Base-by-base conservation (phyloP, 2,888 invertebrate genomes). In the Heteromyza rotundicornis region DNA sequence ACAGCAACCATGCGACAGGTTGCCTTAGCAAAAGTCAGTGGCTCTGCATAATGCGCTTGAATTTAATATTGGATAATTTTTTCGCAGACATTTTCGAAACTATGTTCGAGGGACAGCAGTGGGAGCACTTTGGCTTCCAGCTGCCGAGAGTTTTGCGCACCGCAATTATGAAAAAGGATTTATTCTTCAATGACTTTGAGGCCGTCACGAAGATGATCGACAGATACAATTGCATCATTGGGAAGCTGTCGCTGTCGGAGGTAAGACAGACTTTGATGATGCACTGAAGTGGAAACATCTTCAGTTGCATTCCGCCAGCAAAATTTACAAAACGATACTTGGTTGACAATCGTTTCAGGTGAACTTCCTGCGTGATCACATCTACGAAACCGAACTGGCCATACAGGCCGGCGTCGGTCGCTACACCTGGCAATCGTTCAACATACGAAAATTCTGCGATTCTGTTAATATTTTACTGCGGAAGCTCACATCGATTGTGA, bases 371-470 rank as follows among this genome's bases (percentile, higher is more conserved):
- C 89, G 89, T 69, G 86, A 86, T 14, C 89, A 89, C 68, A 84
- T 94, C 0, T 84, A 88, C 69, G 88, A 90, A 64, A 88, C 91
- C 65, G 94, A 94, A 78, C 86, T 89, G 36, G 86, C 89, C 56
- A 89, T 94, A 54, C 87, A 92, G 72, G 93, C 94, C 2, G 96
- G 96, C 0, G 84, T 93, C 0, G 90, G 89, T 2, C 87, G 95
- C 24, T 89, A 94, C 60, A 92, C 91, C 50, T 96, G 96, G 96
- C 90, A 90, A 65, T 92, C 94, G 0, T 85, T 95, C 14, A 91
- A 92, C 23, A 92, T 96, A 49, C 84, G 85, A 16, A 92, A 92
- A 64, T 96, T 91, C 78, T 86, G 89, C 2, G 77, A 82, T 0
- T 84, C 84, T 53, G 89, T 90, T 68, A 83, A 85, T 55, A 84